phyloP scores from a whole-genome alignment of 1,140 invertebrate genomes.

The Lepidurus packardi region DNA sequence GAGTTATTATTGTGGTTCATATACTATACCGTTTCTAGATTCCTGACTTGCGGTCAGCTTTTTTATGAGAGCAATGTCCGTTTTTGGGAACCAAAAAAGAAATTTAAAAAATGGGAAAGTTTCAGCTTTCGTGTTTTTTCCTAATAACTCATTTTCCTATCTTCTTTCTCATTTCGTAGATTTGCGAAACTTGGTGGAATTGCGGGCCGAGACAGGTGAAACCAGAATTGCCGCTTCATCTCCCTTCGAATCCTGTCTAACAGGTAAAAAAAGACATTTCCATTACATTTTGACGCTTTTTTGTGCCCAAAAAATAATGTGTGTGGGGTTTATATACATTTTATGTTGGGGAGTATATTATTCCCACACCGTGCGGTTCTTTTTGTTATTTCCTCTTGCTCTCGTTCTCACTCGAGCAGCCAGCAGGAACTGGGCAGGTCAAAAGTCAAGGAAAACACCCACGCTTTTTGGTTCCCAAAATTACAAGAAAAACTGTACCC shows the following conservation, averaged over 20 bases:
- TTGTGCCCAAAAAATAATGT: no score
- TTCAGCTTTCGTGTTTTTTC: background rate
- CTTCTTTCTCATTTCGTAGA: background rate
- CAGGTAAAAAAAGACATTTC: background rate
- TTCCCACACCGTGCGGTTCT: conserved; percentile 10
- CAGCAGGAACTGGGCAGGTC: conserved; percentile 17
- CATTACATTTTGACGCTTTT: background rate
- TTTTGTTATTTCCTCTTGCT: conserved; percentile 11
- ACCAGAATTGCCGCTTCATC: background rate
- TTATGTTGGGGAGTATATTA: background rate
- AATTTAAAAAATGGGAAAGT: background rate
- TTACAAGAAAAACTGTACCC: conserved; percentile 22
- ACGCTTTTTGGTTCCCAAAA: conserved; percentile 19
- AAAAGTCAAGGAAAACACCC: conserved; percentile 21
- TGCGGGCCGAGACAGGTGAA: background rate
- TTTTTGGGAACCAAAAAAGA: background rate
- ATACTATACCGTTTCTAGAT: background rate
- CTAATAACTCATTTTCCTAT: background rate
- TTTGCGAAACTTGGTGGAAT: conserved; percentile 10
- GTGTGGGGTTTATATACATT: background rate
- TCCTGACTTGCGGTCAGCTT: background rate
- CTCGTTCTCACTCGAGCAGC: conserved; percentile 13
- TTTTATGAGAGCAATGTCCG: background rate
- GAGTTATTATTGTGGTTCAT: conserved; percentile 12
- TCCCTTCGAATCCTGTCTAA: background rate